Base-by-base conservation (phyloP, 2,797 vertebrate genomes). In the Monodelphis domestica region DNA sequence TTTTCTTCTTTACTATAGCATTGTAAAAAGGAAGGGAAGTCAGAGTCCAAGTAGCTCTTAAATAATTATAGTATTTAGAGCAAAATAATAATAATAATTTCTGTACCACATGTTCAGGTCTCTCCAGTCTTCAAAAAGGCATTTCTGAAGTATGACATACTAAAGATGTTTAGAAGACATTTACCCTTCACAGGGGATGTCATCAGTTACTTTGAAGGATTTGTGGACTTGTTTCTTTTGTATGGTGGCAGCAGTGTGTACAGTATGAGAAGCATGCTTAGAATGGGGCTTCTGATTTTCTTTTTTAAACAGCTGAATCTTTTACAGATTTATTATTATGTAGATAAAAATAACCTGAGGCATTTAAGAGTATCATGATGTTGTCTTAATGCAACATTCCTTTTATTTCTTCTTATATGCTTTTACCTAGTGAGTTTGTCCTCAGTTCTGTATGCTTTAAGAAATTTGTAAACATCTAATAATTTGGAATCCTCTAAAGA, bases 81-180 rank as follows among this genome's bases (percentile, higher is more conserved):
- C 30, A 87, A 93, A 96, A 63, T 94, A 14, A 91, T 84, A 55
- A 84, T 51, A 59, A 50, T 91, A 93, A 92, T 87, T 88, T 54
- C 30, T 30, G 4, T 91, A 53, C 45, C n/a, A 50, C 53, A 55
- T 90, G n/a, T 51, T 56, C 57, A 95, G 52, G 89, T 94, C 59
- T 95, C 94, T 95, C 38, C 38, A 88, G 30, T 92, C 59, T 95
- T 88, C 88, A 52, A 89, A 96, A 95, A 91, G 55, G n/a, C 84
- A 78, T 94, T 95, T 95, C 94, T 95, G 45, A 95, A 91, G 33
- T 88, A 88, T 54, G 88, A 94, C n/a, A 50, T 56, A 54, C 50
- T 93, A 88, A 94, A 95, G 91, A 91, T 91, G 29, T 56, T 93
- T 87, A n/a, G 84, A 93, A 90, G 87, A 94, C 70, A 93, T 50